Conservation (phyloP, 2,797 vertebrate genomes). For the Cetoscarus ocellatus region DNA sequence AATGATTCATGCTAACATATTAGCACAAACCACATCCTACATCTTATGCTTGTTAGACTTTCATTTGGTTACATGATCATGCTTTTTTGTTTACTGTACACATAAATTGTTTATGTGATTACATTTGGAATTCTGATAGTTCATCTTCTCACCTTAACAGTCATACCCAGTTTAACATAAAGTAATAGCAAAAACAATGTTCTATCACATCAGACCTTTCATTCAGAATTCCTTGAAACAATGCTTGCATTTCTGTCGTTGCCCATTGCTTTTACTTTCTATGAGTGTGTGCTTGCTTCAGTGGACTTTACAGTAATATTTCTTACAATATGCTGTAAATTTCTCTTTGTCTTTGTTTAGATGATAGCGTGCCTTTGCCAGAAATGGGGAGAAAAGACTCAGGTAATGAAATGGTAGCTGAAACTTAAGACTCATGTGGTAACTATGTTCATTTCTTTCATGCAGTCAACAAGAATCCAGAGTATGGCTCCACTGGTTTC, state of each 20-base stretch:
- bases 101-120: slow-evolving; percentile 37
- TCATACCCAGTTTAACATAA: neutral
- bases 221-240: slow-evolving; percentile 50
- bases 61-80: neutral
- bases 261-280: slow-evolving; percentile 48
- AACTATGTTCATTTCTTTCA: neutral
- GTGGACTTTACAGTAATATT: slow-evolving; percentile 86
- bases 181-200: neutral
- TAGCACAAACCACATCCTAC: slow-evolving; percentile 48
- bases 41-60: neutral
- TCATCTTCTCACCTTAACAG: slow-evolving; percentile 3
- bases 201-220: slow-evolving; percentile 8
- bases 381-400: slow-evolving; percentile 95
- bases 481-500: slow-evolving; percentile 7
- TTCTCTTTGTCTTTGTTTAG: slow-evolving; percentile 92
- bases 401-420: slow-evolving; percentile 88
- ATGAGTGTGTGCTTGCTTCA: slow-evolving; percentile 66
- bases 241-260: slow-evolving; percentile 48
- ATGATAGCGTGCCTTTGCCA: slow-evolving; percentile 91
- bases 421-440: neutral
- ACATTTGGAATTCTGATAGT: slow-evolving; percentile 53
- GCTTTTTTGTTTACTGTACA: slow-evolving; percentile 9
- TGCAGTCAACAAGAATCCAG: neutral
- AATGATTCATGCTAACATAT: slow-evolving; percentile 51
- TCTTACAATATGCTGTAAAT: slow-evolving; percentile 86